Evolutionary conservation across 1,140 invertebrate genomes (phyloP).

Genomic region (Berghia stephanieae): DNA sequence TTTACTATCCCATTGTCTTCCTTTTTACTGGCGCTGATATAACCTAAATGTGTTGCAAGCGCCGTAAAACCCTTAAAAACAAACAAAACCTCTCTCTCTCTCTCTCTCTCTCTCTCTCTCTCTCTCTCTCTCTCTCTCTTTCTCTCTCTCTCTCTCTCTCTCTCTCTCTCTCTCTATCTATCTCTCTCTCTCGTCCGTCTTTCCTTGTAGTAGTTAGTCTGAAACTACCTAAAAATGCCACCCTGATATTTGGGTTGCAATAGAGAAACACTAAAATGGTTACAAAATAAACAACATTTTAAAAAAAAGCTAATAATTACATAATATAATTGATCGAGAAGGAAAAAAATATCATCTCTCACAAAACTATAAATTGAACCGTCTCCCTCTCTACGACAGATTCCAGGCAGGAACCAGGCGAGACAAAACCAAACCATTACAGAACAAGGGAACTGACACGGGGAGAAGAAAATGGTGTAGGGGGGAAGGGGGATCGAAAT

Average conservation of each 20-base stretch:
- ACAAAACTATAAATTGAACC: background rate
- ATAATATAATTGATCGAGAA: background rate
- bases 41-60: too few species aligned
- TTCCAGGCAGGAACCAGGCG: background rate
- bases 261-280: too few species aligned
- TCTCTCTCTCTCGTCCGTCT: slow-evolving; percentile 1
- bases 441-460: background rate
- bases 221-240: too few species aligned
- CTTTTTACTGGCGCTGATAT: background rate
- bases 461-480: background rate
- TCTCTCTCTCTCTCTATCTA: slow-evolving; percentile 29
- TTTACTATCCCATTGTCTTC: background rate
- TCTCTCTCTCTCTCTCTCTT: slow-evolving; percentile 37
- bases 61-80: background rate
- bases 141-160: slow-evolving; percentile 35
- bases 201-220: background rate
- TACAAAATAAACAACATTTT: background rate
- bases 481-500: background rate
- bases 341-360: background rate
- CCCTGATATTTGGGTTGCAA: too few species aligned
- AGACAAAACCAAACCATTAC: too few species aligned
- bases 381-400: background rate
- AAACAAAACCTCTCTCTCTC: slow-evolving; percentile 8
- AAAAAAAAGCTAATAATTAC: background rate
- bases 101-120: slow-evolving; percentile 32